Conservation (phyloP, 2,797 vertebrate species). For the Sorex maritimensis region DNA sequence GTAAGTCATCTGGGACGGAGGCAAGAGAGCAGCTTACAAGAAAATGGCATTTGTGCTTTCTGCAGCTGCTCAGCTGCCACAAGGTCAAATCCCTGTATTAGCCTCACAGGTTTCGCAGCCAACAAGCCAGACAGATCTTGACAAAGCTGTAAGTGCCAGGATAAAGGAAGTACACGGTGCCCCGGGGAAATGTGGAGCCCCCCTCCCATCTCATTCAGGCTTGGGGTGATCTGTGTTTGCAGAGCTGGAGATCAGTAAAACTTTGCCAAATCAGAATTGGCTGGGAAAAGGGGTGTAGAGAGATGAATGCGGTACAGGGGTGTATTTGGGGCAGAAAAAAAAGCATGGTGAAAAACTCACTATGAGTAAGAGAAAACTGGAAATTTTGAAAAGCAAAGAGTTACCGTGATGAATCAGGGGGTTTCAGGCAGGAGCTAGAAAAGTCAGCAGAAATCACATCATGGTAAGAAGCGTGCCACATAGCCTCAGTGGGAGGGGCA, state of each 20-base stretch:
- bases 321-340: background rate
- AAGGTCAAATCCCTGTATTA: background rate
- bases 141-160: background rate
- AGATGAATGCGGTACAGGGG: fast-evolving
- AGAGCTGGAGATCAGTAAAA: background rate
- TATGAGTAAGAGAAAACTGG: background rate
- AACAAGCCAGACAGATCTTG: conserved; percentile 27
- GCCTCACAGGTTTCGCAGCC: background rate
- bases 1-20: background rate
- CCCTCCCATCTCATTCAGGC: background rate
- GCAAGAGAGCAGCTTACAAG: background rate
- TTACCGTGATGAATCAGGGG: background rate
- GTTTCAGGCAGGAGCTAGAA: background rate
- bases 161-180: background rate
- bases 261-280: background rate
- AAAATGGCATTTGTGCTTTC: conserved; percentile 54
- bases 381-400: background rate
- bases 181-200: background rate
- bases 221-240: background rate
- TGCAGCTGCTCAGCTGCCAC: background rate
- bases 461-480: background rate
- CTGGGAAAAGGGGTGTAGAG: background rate
- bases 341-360: background rate
- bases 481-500: background rate
- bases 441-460: background rate